Evolutionary conservation across 2,113 vertebrate genomes (phyloP).

Genomic region (Aplodontia rufa): DNA sequence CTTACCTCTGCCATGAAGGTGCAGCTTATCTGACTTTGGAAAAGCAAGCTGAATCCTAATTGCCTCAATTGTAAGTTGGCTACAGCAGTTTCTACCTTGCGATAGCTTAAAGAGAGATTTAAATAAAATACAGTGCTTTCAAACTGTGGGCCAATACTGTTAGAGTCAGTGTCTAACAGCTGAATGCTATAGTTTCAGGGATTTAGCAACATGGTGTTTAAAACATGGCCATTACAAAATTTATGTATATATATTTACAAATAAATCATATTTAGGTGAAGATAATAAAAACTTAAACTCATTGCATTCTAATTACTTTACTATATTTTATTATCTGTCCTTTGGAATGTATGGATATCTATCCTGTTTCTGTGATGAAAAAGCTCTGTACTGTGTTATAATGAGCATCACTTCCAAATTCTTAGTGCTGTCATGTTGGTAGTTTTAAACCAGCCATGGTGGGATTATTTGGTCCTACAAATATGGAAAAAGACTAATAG

Average conservation of each 20-base stretch:
- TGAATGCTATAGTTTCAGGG: not conserved
- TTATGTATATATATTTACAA: not conserved
- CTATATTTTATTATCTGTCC: not conserved
- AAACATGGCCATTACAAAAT: not conserved
- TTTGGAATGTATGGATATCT: not conserved
- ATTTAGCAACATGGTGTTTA: not conserved
- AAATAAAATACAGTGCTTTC: not conserved
- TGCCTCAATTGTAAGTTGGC: not conserved
- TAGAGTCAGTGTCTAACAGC: not conserved
- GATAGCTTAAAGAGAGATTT: not conserved
- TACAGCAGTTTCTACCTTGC: not conserved
- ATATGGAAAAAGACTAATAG: not conserved
- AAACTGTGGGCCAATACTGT: too few species aligned
- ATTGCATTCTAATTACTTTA: not conserved
- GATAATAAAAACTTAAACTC: not conserved
- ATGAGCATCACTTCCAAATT: not conserved
- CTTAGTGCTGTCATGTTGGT: not conserved
- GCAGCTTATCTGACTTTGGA: not conserved
- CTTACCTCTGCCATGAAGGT: not conserved
- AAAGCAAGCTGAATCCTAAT: not conserved
- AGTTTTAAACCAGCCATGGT: not conserved
- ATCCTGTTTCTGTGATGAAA: not conserved
- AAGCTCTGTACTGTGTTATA: not conserved
- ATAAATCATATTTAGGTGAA: not conserved
- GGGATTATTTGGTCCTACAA: not conserved